Evolutionary conservation across 1,140 invertebrate species (phyloP), one percentile per base, ranked within the genome.

Genomic region (Anadara kagoshimensis): DNA sequence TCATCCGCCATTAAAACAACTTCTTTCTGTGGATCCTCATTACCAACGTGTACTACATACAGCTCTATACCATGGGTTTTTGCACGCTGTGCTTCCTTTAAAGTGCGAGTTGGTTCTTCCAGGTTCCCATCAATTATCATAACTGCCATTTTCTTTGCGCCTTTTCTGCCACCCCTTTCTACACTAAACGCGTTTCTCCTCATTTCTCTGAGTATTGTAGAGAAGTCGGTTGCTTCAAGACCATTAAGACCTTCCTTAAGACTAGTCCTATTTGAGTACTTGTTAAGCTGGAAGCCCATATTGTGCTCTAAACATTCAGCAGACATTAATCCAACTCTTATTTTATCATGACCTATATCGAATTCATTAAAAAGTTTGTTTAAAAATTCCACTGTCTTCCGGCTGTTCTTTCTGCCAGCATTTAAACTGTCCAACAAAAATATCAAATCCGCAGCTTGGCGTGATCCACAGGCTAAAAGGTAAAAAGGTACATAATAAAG

Each of bases 81-180:
- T 5, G 80, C 80, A 12, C 64, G 58, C 26, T 72, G 66, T n/a
- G 80, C 92, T 63, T 84, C 82, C 0, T 63, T 75, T 24, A 84
- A 62, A 14, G 78, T 76, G 43, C 66, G 69, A 14, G 49, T 51
- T 2, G 16, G 16, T 51, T 51, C 49, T 51, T 51, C 49, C 4
- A 51, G 1, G 10, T 22, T 51, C 20, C 20, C 49, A 51, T 51
- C 49, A 16, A 51, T 51, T 1, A 51, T 51, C 49, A 51, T 22
- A 2, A 51, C 20, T 22, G 49, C 49, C 49, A 51, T 51, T 22
- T 51, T 16, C 20, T 51, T 51, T 2, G 10, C 49, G 16, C 16
- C 16, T 10, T 22, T 16, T 18, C 49, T 16, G 4, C 49, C 49
- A 18, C 49, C 49, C 16, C 20, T 18, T 51, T 51, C 20, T 51